phyloP scores from a whole-genome alignment of 2,797 vertebrate species.

The Esox lucius region DNA sequence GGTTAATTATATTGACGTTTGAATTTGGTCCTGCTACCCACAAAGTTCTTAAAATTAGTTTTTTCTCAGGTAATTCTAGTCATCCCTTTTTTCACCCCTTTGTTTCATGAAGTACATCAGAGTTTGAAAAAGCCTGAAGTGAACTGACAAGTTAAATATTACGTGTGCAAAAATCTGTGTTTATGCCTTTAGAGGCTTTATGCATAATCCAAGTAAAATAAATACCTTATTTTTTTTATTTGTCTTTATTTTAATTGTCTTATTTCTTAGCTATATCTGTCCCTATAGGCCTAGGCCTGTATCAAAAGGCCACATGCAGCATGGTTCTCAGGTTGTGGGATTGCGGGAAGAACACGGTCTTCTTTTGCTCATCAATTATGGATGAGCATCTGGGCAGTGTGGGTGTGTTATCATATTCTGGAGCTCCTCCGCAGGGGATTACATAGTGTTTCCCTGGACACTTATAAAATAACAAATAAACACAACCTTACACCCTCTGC shows the following conservation, averaged over 20 bases:
- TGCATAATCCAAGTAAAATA: conserved; percentile 9
- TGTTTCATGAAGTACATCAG: too few relatives aligned
- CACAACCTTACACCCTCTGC: conserved; percentile 17
- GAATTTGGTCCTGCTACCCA: too few relatives aligned
- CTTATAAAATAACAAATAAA: conserved; percentile 17
- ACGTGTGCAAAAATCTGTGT: too few relatives aligned
- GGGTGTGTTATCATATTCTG: conserved; percentile 54
- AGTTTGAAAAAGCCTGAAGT: too few relatives aligned
- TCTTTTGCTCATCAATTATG: conserved; percentile 69
- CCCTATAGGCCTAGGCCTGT: conserved; percentile 24
- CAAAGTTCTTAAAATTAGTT: too few relatives aligned
- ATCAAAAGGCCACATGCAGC: conserved; percentile 36
- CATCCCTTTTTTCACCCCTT: too few relatives aligned
- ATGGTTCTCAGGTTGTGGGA: not conserved
- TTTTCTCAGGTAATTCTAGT: too few relatives aligned
- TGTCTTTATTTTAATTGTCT: not conserved
- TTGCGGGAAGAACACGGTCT: conserved; percentile 23
- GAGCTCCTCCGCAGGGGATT: conserved; percentile 35
- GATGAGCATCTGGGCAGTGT: conserved; percentile 72
- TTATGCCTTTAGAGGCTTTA: not conserved
- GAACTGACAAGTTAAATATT: too few relatives aligned
- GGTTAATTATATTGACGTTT: too few relatives aligned
- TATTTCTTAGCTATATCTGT: conserved; percentile 13
- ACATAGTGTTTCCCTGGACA: conserved; percentile 37
- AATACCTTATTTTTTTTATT: conserved; percentile 13